A percentile compares a stretch with the other conserved stretches of the same genome.
Conservation (phyloP, 64 coral and sea anemone species). For the Pocillopora damicornis region DNA sequence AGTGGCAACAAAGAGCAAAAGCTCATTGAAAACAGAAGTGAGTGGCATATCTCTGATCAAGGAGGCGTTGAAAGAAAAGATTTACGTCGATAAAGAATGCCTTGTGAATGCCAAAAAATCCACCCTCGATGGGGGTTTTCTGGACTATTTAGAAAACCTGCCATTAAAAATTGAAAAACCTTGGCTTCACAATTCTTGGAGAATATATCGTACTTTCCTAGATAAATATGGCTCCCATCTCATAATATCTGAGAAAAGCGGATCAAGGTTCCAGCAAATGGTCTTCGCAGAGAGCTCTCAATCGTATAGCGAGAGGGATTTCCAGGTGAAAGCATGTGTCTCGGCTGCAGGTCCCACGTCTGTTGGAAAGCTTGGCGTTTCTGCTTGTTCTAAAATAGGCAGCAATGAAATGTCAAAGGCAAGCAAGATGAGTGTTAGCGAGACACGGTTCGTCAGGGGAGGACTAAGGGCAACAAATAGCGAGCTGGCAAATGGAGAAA, state of each 20-base stretch:
- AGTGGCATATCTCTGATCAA: not conserved
- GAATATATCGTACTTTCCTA: conserved; percentile 38
- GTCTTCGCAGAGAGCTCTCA: conserved; percentile 24
- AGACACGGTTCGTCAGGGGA: not conserved
- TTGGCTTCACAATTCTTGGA: conserved; percentile 42
- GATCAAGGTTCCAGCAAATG: conserved; percentile 36
- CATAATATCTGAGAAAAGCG: conserved; percentile 21
- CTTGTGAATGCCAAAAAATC: not conserved
- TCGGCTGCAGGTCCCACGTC: conserved; percentile 4
- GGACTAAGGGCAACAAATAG: conserved; percentile 16
- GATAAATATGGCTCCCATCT: conserved; percentile 38
- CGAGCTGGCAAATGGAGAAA: not conserved
- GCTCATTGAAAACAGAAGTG: not conserved
- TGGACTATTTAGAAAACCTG: conserved; percentile 26
- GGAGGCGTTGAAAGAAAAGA: not conserved
- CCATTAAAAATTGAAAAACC: conserved; percentile 24
- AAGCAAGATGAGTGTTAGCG: not conserved
- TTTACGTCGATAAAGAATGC: not conserved
- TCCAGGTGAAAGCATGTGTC: conserved; percentile 41
- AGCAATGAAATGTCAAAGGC: conserved; percentile 8
- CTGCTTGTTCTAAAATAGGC: conserved; percentile 7
- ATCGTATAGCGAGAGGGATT: conserved; percentile 46
- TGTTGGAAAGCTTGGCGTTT: conserved; percentile 9
- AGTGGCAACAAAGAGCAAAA: not conserved
- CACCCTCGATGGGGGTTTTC: not conserved